A percentile compares a stretch with the other conserved stretches of the same genome.
Evolutionary conservation across 1,140 invertebrate species (phyloP).

Genomic region (Apolygus lucorum): DNA sequence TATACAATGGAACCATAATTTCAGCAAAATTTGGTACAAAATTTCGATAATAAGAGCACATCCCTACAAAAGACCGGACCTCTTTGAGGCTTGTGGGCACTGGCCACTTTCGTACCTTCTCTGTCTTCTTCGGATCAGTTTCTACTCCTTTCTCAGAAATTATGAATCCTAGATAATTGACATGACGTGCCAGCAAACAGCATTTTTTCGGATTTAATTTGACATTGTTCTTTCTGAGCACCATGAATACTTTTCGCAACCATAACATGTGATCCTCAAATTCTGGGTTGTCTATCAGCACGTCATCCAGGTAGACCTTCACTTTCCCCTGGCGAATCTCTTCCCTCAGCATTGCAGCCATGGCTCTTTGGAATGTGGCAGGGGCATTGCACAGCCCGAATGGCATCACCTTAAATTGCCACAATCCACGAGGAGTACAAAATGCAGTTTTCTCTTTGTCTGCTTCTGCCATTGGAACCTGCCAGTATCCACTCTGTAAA

Average conservation of each 20-base stretch:
- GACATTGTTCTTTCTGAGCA: neutral
- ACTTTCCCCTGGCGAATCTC: neutral
- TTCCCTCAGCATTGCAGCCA: neutral
- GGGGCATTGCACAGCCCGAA: no score
- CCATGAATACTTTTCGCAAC: neutral
- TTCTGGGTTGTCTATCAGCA: neutral
- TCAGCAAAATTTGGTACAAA: no score
- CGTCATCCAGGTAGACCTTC: neutral
- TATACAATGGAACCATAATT: no score
- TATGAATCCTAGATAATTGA: neutral
- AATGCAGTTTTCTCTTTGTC: no score
- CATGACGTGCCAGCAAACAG: neutral
- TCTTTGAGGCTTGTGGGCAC: neutral
- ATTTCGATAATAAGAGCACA: constrained; percentile 11
- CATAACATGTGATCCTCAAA: neutral
- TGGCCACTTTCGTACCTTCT: no score
- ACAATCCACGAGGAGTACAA: no score
- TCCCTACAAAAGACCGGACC: neutral
- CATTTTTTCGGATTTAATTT: neutral
- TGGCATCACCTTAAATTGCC: no score
- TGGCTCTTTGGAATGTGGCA: neutral
- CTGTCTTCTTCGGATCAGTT: no score
- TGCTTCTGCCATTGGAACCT: no score
- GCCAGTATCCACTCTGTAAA: no score
- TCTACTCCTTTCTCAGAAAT: neutral